phyloP scores from a whole-genome alignment of 1,140 invertebrate genomes.

The Calycopis cecrops region DNA sequence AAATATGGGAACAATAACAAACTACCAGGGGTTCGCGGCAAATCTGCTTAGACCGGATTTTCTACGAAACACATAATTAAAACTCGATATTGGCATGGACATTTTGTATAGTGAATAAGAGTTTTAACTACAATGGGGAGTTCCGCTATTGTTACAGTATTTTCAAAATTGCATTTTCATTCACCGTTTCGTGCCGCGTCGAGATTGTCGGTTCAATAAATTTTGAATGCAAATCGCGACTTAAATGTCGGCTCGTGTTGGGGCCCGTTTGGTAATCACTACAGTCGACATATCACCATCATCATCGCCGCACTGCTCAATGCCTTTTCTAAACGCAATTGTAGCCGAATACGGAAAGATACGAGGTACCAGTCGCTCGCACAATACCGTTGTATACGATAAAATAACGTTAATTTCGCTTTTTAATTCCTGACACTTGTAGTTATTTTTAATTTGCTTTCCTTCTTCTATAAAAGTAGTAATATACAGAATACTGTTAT shows the following conservation, averaged over 20 bases:
- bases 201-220: constrained; percentile 27
- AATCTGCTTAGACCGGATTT: constrained; percentile 38
- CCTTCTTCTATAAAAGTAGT: too few species aligned
- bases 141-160: constrained; percentile 30
- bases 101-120: constrained; percentile 25
- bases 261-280: constrained; percentile 2
- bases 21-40: constrained; percentile 13
- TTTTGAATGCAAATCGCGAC: constrained; percentile 21
- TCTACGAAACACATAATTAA: constrained; percentile 37
- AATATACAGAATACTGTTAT: too few species aligned
- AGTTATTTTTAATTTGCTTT: too few species aligned
- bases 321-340: too few species aligned
- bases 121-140: constrained; percentile 32
- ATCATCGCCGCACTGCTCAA: too few species aligned
- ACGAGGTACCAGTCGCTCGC: too few species aligned
- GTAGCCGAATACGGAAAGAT: too few species aligned
- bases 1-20: constrained; percentile 14
- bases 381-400: too few species aligned
- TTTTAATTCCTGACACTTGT: too few species aligned
- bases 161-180: constrained; percentile 39
- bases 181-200: constrained; percentile 13
- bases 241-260: constrained; percentile 16
- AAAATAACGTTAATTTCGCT: too few species aligned
- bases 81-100: constrained; percentile 29
- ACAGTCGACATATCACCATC: too few species aligned